Evolutionary conservation across 2,797 vertebrate species (phyloP).

Genomic region (Melanotaenia boesemani): DNA sequence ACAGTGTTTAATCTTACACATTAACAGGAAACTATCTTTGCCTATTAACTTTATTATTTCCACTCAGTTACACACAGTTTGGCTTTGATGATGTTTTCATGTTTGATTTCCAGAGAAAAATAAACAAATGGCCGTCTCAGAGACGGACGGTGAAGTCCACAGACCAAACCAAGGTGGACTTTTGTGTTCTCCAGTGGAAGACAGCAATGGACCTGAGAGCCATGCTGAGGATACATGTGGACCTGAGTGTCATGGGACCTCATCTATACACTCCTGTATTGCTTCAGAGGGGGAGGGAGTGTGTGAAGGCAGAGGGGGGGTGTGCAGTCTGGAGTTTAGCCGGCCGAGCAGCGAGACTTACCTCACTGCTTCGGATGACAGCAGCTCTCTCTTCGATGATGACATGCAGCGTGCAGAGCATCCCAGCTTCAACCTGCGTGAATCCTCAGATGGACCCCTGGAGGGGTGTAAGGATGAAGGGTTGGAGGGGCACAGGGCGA

Average conservation of each 20-base stretch:
- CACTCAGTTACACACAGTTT: not conserved
- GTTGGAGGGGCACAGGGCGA: slow-evolving; percentile 53
- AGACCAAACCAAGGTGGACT: slow-evolving; percentile 67
- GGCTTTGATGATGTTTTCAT: not conserved
- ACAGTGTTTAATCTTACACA: too few relatives aligned
- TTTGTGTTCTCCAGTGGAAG: slow-evolving; percentile 73
- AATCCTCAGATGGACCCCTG: slow-evolving; percentile 34
- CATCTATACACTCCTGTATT: slow-evolving; percentile 83
- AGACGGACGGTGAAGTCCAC: slow-evolving; percentile 66
- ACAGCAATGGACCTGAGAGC: slow-evolving; percentile 68
- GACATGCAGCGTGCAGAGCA: slow-evolving; percentile 86
- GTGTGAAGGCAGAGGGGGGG: slow-evolving; percentile 74
- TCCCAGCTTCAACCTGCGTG: slow-evolving; percentile 70
- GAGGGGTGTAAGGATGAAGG: slow-evolving; percentile 41
- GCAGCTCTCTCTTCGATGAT: slow-evolving; percentile 93
- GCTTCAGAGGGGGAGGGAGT: slow-evolving; percentile 83
- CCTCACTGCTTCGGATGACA: slow-evolving; percentile 94
- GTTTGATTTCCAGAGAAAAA: slow-evolving; percentile 80
- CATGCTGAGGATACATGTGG: slow-evolving; percentile 50
- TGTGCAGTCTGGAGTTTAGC: slow-evolving; percentile 72
- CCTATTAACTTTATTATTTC: not conserved
- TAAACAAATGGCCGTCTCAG: slow-evolving; percentile 73
- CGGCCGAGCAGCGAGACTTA: slow-evolving; percentile 89
- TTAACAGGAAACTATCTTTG: too few relatives aligned
- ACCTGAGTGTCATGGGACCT: slow-evolving; percentile 75